Conservation (phyloP, 1,140 invertebrate species). For the Dysdera silvatica region DNA sequence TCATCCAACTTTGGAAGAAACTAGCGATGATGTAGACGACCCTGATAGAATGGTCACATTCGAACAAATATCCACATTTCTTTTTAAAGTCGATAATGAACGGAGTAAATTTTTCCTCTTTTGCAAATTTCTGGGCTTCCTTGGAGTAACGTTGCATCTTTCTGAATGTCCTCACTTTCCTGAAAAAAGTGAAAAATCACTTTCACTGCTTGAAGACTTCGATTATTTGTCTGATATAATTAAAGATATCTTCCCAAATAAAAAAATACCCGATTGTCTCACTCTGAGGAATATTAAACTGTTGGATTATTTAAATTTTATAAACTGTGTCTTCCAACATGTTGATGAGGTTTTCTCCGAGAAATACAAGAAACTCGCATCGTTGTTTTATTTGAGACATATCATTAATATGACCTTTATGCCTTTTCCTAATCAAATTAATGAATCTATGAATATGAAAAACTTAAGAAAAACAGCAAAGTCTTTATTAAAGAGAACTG, state of each 20-base stretch:
- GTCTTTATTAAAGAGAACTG: conserved; percentile 41
- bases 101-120: conserved; percentile 40
- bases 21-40: conserved; percentile 47
- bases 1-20: conserved; percentile 38
- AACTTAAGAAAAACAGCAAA: conserved; percentile 43
- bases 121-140: conserved; percentile 41
- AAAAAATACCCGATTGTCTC: background rate
- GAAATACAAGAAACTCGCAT: conserved; percentile 31
- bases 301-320: conserved; percentile 7
- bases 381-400: conserved; percentile 24
- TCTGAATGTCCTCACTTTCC: background rate
- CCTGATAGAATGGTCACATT: conserved; percentile 45
- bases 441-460: conserved; percentile 36
- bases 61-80: conserved; percentile 43
- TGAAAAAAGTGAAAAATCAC: background rate
- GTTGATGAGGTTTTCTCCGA: conserved; percentile 32
- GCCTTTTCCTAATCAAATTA: background rate
- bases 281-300: background rate
- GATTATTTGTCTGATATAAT: conserved; percentile 17
- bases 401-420: background rate
- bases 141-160: conserved; percentile 35
- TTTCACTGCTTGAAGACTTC: conserved; percentile 27
- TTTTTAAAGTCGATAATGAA: conserved; percentile 39
- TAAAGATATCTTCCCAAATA: conserved; percentile 11
- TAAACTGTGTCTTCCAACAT: conserved; percentile 33